A percentile compares a stretch with the other conserved stretches of the same genome.
phyloP scores from a whole-genome alignment of 2,797 vertebrate genomes.

The Coccyzus lansbergi region DNA sequence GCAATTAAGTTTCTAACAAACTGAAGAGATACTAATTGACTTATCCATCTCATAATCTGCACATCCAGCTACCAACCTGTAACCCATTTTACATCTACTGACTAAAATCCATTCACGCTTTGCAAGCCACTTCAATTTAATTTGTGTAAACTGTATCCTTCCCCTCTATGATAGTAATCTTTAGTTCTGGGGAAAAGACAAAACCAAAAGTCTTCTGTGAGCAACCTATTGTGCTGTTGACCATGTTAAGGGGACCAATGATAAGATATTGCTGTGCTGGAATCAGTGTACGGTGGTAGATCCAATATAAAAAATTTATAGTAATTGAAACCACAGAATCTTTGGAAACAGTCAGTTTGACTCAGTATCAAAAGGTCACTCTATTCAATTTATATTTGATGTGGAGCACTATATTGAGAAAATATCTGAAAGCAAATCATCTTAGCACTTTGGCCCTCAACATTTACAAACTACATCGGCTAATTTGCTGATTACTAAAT shows the following conservation, averaged over 20 bases:
- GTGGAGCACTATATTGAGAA: constrained; percentile 79
- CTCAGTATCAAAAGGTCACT: constrained; percentile 87
- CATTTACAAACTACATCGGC: constrained; percentile 81
- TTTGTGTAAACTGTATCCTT: constrained; percentile 54
- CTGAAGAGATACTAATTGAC: constrained; percentile 70
- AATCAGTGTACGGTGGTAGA: constrained; percentile 44
- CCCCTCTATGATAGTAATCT: constrained; percentile 26
- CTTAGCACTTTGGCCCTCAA: constrained; percentile 80
- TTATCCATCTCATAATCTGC: constrained; percentile 58
- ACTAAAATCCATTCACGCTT: constrained; percentile 62
- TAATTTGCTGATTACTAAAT: constrained; percentile 90
- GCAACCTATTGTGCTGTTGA: neutral
- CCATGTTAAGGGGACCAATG: constrained; percentile 52
- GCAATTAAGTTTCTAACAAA: constrained; percentile 77
- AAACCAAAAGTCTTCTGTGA: constrained; percentile 30
- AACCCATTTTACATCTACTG: constrained; percentile 40
- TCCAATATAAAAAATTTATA: constrained; percentile 83
- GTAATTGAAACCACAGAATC: constrained; percentile 87
- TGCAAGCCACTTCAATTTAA: constrained; percentile 57
- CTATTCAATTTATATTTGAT: constrained; percentile 88
- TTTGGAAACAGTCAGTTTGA: constrained; percentile 89
- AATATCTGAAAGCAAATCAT: constrained; percentile 89
- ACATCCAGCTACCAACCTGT: constrained; percentile 53
- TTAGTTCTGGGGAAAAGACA: constrained; percentile 30
- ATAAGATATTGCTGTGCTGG: constrained; percentile 60